Conservation (phyloP, 2,113 vertebrate species). For the Prionailurus bengalensis region DNA sequence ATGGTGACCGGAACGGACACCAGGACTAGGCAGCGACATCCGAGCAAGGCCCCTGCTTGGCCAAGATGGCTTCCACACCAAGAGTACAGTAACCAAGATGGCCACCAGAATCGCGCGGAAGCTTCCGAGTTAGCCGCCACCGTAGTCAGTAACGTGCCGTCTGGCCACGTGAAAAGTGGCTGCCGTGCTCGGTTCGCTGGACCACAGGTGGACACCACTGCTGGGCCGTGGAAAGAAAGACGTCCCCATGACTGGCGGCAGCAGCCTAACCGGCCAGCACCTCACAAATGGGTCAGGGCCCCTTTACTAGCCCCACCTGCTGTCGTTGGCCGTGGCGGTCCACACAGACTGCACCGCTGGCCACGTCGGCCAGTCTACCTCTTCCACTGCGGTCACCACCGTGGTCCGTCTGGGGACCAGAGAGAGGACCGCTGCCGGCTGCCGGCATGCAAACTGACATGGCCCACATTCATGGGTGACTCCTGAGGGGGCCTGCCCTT, state of each 20-base stretch:
- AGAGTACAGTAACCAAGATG: background rate
- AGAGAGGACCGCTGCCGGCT: background rate
- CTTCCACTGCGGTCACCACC: background rate
- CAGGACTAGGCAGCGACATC: background rate
- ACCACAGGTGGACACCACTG: background rate
- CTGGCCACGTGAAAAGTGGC: background rate
- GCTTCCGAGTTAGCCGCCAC: rapidly evolving
- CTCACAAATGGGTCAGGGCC: background rate
- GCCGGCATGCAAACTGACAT: background rate
- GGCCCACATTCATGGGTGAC: background rate
- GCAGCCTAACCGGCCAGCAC: background rate
- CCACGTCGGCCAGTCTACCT: rapidly evolving
- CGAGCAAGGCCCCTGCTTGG: background rate
- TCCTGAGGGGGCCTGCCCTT: background rate
- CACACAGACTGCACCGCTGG: rapidly evolving
- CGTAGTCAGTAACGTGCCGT: too few species aligned
- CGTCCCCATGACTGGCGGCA: background rate
- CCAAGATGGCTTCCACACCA: background rate
- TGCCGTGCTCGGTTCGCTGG: background rate
- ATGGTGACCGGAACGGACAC: background rate
- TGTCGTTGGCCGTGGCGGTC: background rate
- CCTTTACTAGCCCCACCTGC: background rate
- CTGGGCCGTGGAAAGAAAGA: background rate
- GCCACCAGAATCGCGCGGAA: background rate
- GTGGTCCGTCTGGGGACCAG: rapidly evolving